A percentile compares a stretch with the other conserved stretches of the same genome.
Evolutionary conservation across 2,797 vertebrate species (phyloP).

Genomic region (Acanthiza pusilla): DNA sequence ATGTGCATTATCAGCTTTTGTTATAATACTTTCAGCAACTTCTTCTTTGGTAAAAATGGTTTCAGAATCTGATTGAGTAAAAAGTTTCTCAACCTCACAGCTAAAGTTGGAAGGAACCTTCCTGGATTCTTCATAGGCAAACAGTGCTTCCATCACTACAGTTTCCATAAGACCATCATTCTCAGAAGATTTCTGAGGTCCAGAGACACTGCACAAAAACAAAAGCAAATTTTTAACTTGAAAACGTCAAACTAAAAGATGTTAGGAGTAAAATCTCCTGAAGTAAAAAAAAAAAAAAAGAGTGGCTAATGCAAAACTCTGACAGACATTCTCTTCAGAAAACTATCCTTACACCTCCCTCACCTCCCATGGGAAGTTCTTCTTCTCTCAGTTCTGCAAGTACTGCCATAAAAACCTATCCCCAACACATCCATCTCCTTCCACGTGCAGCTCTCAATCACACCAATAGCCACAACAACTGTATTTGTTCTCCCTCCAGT

Average conservation of each 20-base stretch:
- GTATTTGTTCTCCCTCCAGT: accelerated
- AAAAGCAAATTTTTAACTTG: neutral
- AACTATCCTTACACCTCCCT: neutral
- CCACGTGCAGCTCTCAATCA: neutral
- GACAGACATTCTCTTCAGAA: neutral
- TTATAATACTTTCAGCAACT: neutral
- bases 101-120: neutral
- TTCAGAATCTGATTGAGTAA: neutral
- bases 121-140: slow-evolving; percentile 26
- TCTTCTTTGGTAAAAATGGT: slow-evolving; percentile 63
- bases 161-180: neutral
- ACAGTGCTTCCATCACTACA: neutral
- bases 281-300: neutral
- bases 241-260: neutral
- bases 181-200: slow-evolving; percentile 10
- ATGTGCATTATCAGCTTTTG: slow-evolving; percentile 13
- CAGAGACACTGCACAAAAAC: slow-evolving; percentile 48
- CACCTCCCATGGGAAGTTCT: neutral
- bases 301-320: neutral
- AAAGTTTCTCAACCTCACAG: slow-evolving; percentile 22
- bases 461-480: neutral
- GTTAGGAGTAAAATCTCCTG: neutral
- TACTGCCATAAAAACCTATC: neutral
- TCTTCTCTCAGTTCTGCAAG: neutral
- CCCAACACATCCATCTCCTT: neutral